Conservation (phyloP, 30 jellyfish, hydroid and myxozoan genomes). For the Aurelia sp. region DNA sequence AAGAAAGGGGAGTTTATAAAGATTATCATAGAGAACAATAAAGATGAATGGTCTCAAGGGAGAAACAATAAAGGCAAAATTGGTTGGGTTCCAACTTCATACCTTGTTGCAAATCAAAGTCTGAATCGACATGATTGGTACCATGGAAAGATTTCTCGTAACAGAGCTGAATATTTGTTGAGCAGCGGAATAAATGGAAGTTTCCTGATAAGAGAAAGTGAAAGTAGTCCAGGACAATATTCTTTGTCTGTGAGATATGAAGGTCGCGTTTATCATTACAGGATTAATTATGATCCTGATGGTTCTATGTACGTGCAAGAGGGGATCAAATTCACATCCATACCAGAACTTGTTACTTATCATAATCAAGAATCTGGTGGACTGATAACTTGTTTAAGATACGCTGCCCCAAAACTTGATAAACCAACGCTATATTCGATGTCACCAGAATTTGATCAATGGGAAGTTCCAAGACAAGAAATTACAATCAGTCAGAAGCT, state of each 20-base stretch:
- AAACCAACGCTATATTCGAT: conserved; percentile 89
- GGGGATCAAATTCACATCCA: conserved; percentile 79
- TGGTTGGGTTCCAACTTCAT: conserved; percentile 96
- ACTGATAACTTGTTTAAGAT: conserved; percentile 82
- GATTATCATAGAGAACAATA: conserved; percentile 54
- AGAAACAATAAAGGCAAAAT: conserved; percentile 70
- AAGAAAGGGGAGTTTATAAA: conserved; percentile 78
- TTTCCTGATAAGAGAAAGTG: conserved; percentile 92
- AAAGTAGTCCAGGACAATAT: conserved; percentile 95
- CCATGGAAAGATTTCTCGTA: conserved; percentile 93
- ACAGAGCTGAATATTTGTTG: conserved; percentile 91
- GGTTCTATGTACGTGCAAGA: conserved; percentile 89
- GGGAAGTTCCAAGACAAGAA: conserved; percentile 95
- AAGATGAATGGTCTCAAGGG: conserved; percentile 92
- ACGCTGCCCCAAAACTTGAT: conserved; percentile 93
- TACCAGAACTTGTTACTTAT: conserved; percentile 79
- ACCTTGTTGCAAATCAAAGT: conserved; percentile 77
- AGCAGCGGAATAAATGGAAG: conserved; percentile 98
- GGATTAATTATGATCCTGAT: conserved; percentile 86
- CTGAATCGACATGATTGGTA: conserved; percentile 90
- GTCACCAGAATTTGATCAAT: conserved; percentile 89
- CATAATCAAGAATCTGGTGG: conserved; percentile 97
- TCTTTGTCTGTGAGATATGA: conserved; percentile 93
- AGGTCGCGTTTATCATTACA: conserved; percentile 93
- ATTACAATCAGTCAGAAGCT: conserved; percentile 92